Evolutionary conservation across 2,888 invertebrate genomes (phyloP).

Genomic region (Mylabris sibirica): DNA sequence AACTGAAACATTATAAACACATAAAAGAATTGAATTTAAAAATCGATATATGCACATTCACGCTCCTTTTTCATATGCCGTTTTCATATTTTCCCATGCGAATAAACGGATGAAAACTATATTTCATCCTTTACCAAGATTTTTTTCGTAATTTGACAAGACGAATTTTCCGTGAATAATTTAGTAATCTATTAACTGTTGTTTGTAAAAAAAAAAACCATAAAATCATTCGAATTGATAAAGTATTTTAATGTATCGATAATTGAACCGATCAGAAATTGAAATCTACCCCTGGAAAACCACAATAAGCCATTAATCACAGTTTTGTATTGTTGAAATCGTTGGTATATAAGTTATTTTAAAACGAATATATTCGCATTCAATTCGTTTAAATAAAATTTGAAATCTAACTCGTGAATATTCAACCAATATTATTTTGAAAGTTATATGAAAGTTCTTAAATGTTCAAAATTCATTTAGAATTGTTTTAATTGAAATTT

Average conservation of each 20-base stretch:
- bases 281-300: no score
- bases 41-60: conserved; percentile 27
- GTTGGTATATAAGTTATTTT: conserved; percentile 3
- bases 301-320: conserved; percentile 2
- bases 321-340: conserved; percentile 14
- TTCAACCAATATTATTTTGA: conserved; percentile 30
- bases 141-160: conserved; percentile 25
- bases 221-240: background rate
- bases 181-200: background rate
- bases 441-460: conserved; percentile 31
- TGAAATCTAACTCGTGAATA: conserved; percentile 30
- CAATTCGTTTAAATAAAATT: conserved; percentile 27
- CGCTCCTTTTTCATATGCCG: conserved; percentile 17
- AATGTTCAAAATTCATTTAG: conserved; percentile 31
- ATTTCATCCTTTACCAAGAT: conserved; percentile 27
- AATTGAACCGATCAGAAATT: background rate
- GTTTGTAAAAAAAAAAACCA: background rate
- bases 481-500: conserved; percentile 34
- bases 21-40: conserved; percentile 20
- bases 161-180: background rate
- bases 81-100: conserved; percentile 31
- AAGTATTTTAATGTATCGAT: background rate
- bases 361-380: conserved; percentile 21
- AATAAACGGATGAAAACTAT: conserved; percentile 33
- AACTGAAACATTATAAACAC: conserved; percentile 11